Evolutionary conservation across 2,797 vertebrate genomes (phyloP).

Genomic region (Rhinichthys osculus): DNA sequence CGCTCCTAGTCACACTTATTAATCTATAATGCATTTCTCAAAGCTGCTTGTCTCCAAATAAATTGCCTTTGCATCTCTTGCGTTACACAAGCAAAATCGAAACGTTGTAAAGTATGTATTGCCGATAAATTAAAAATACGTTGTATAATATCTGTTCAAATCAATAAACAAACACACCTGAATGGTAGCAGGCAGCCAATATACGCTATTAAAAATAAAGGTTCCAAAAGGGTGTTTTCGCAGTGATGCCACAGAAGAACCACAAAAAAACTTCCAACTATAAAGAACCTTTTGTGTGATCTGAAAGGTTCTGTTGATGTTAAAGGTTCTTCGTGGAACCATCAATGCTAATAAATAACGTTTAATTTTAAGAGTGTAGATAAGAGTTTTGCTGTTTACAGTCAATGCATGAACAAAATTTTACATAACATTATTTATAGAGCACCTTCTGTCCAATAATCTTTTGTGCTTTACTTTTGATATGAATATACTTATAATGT

Average conservation of each 20-base stretch:
- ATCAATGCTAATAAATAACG: not conserved
- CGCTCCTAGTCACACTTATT: not conserved
- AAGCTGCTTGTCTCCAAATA: not conserved
- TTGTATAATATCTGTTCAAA: not conserved
- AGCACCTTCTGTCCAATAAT: no score
- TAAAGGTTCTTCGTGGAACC: not conserved
- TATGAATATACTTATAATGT: not conserved
- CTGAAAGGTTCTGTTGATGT: no score
- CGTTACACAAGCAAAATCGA: not conserved
- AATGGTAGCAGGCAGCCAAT: not conserved
- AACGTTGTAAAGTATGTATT: not conserved
- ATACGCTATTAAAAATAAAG: not conserved
- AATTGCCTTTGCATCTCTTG: conserved; percentile 2
- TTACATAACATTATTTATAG: not conserved
- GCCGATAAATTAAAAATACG: not conserved
- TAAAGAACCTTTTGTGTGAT: no score
- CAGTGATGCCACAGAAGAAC: no score
- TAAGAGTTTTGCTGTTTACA: not conserved
- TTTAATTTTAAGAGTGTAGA: no score
- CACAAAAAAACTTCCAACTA: no score
- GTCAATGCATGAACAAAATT: not conserved
- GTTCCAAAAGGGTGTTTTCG: no score
- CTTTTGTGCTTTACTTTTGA: not conserved
- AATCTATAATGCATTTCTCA: not conserved
- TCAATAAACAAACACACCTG: not conserved